Percentiles rank a stretch among this genome's conserved stretches.
Evolutionary conservation across 2,797 vertebrate genomes (phyloP).

Genomic region (Chloroceryle amazona): DNA sequence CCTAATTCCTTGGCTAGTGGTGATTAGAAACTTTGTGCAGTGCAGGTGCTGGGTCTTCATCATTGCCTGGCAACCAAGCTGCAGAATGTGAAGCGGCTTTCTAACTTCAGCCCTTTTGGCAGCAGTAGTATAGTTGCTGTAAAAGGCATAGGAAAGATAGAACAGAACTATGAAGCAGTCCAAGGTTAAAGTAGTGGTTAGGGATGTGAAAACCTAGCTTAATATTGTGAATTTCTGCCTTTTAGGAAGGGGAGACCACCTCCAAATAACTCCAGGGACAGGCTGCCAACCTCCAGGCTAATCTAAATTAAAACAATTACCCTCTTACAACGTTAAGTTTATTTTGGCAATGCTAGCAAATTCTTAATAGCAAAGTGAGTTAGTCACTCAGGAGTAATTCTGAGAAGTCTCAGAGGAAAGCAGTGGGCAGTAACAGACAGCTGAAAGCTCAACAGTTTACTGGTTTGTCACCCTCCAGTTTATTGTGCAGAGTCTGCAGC

Average conservation of each 20-base stretch:
- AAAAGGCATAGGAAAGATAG: background rate
- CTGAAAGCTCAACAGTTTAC: background rate
- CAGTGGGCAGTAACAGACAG: background rate
- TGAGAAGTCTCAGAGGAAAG: background rate
- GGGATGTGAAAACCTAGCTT: background rate
- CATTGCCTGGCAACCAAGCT: background rate
- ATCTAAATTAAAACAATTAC: slow-evolving; percentile 55
- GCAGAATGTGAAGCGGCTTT: background rate
- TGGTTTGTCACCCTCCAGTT: background rate
- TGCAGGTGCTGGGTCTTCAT: background rate
- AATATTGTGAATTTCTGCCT: background rate
- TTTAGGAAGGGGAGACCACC: background rate
- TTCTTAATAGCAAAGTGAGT: background rate
- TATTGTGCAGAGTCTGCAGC: background rate
- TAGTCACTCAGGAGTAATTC: background rate
- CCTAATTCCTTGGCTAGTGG: background rate
- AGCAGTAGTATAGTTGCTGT: background rate
- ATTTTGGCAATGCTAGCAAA: slow-evolving; percentile 34
- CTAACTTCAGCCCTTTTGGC: background rate
- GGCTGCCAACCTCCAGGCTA: slow-evolving; percentile 1
- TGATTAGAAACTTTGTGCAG: background rate
- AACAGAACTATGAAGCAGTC: background rate
- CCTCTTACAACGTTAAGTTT: slow-evolving; percentile 37
- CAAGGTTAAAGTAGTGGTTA: background rate
- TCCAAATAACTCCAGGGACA: background rate